A percentile compares a stretch with the other conserved stretches of the same genome.
These are phyloP conservation scores for Hipposideros armiger DNA, from an alignment of 2,113 vertebrate species.

Conservation along the genomic window DNA sequence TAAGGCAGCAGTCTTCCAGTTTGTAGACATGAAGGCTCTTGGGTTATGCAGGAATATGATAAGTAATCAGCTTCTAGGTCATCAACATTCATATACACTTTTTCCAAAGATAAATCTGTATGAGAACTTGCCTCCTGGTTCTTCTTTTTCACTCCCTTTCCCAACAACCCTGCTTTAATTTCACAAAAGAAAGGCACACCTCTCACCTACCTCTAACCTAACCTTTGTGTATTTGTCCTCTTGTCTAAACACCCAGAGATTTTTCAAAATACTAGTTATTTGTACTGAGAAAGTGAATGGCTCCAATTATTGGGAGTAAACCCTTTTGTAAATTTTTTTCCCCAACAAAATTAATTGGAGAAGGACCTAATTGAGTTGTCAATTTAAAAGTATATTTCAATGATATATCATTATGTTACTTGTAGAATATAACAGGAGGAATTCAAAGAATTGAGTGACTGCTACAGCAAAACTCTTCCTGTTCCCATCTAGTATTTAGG, in stretches of 20 bases:
- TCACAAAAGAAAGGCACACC: not conserved
- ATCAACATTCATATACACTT: not conserved
- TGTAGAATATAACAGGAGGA: not conserved
- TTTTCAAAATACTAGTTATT: not conserved
- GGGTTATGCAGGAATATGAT: not conserved
- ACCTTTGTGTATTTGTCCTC: not conserved
- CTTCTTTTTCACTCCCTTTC: not conserved
- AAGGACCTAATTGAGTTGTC: not conserved
- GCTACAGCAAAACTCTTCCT: not conserved
- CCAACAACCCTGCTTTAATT: not conserved
- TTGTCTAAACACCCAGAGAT: not conserved
- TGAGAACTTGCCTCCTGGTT: not conserved
- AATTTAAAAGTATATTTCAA: conserved; percentile 25
- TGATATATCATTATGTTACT: not conserved
- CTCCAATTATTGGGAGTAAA: not conserved
- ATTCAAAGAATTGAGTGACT: not conserved
- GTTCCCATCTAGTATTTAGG: not conserved
- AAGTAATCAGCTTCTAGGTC: not conserved
- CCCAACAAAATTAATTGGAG: not conserved
- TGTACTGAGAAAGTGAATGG: not conserved
- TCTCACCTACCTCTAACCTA: not conserved
- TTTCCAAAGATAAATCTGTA: not conserved
- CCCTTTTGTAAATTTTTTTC: not conserved
- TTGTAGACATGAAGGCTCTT: not conserved
- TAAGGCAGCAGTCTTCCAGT: not conserved